Percentiles rank a stretch among this genome's conserved stretches.
Conservation (phyloP, 2,888 invertebrate species). For the Ennomos erosarius region DNA sequence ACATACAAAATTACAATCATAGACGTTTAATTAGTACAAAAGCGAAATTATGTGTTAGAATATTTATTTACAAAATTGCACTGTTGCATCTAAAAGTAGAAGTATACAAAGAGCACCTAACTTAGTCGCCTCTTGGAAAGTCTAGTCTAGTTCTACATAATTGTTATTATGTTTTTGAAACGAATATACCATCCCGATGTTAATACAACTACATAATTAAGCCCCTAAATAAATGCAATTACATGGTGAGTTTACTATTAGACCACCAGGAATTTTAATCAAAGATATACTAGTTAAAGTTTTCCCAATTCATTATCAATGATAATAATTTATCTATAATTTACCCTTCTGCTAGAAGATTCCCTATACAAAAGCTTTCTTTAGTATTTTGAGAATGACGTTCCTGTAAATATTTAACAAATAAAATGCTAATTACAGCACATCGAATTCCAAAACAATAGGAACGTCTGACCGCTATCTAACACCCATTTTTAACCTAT, state of each 20-base stretch:
- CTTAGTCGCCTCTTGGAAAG: conserved; percentile 42
- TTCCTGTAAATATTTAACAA: conserved; percentile 18
- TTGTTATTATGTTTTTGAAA: neutral
- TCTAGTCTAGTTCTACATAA: conserved; percentile 4
- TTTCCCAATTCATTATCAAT: no score
- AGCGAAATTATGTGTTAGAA: conserved; percentile 42
- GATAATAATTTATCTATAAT: no score
- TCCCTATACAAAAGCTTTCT: conserved; percentile 6
- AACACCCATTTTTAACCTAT: conserved; percentile 21
- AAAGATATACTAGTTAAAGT: conserved; percentile 8
- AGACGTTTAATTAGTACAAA: conserved; percentile 42
- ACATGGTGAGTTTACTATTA: conserved; percentile 6
- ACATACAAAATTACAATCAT: conserved; percentile 39
- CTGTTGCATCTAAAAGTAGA: conserved; percentile 49
- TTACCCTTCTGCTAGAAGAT: conserved; percentile 3
- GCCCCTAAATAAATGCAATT: conserved; percentile 34
- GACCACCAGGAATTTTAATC: conserved; percentile 2
- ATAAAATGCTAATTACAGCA: conserved; percentile 20
- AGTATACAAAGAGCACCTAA: conserved; percentile 69
- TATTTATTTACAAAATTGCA: conserved; percentile 60
- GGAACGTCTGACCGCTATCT: conserved; percentile 40
- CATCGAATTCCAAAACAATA: conserved; percentile 30
- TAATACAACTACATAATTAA: conserved; percentile 7
- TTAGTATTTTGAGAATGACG: conserved; percentile 25
- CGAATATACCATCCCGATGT: neutral